Evolutionary conservation across 2,113 vertebrate genomes (phyloP), one percentile per base, ranked within the genome.

Genomic region (Gasterosteus nipponicus): DNA sequence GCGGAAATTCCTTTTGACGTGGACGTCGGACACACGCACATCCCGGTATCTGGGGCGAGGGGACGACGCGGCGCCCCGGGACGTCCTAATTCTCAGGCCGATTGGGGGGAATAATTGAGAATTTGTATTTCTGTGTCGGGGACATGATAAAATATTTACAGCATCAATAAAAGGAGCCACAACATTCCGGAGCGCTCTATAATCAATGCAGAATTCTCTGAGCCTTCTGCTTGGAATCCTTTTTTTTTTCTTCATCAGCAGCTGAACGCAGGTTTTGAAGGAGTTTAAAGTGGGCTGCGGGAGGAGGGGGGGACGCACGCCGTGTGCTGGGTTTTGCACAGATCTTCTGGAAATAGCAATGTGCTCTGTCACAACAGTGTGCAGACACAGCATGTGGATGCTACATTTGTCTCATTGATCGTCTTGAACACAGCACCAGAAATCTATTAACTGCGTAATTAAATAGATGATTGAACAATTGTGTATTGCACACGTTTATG

Each of bases 1-100:
- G 3, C 29, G 22, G 5, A 81, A 81, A 73, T 66, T 72, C 63
- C 26, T 69, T 44, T 35, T 76, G 22, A 57, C 38, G 57, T 69
- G 14, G 71, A 35, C 22, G 53, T 69, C 14, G 59, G 57, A 56
- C 56, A n/a, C 64, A 22, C 59, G 63, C 59, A 31, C 16, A 47
- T 38, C 35, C 35, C 35, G 35, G 14, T 64, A 75, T 84, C 69
- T 56, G 71, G 66, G 75, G 83, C 60, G 22, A 26, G 75, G 68
- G 77, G 41, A 54, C 47, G 41, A 33, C 38, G 41, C 35, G 33
- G 29, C 3, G 11, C 59, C 72, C 72, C 53, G 3, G 29, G 53
- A 54, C 29, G 65, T 75, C 79, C 64, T 79, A 63, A 51, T 77
- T 81, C 53, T 74, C 3, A 22, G 56, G 71, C 81, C 72, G 84